These are phyloP conservation scores for Girardinichthys multiradiatus DNA, from an alignment of 2,113 vertebrate genomes.

Conservation along the genomic window DNA sequence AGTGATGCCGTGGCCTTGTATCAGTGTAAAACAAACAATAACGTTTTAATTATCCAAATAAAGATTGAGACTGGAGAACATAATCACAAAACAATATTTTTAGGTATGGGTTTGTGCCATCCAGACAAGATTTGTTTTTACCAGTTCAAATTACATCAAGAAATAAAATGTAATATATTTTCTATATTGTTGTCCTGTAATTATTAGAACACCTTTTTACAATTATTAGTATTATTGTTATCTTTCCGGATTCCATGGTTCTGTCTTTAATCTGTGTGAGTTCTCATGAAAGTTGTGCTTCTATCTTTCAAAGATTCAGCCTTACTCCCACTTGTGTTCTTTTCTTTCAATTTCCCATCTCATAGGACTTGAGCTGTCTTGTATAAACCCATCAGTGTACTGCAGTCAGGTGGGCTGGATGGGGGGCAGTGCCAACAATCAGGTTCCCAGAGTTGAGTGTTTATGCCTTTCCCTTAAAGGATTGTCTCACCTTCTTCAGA, in stretches of 20 bases:
- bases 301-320: conserved; percentile 29
- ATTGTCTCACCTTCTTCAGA: conserved; percentile 79
- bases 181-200: no score
- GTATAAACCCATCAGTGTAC: conserved; percentile 68
- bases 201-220: neutral
- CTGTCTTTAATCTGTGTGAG: conserved; percentile 10
- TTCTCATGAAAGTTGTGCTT: conserved; percentile 44
- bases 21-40: no score
- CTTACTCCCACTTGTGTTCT: conserved; percentile 69
- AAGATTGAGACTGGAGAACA: no score
- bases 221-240: neutral
- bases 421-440: conserved; percentile 66
- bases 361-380: conserved; percentile 74
- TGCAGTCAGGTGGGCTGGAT: conserved; percentile 73
- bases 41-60: no score
- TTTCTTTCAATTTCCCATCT: conserved; percentile 70
- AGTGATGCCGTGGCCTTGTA: no score
- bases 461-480: conserved; percentile 78
- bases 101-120: no score
- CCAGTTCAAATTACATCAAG: no score
- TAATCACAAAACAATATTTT: no score
- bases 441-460: conserved; percentile 74
- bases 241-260: neutral
- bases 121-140: no score
- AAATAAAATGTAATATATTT: no score